A percentile compares a stretch with the other conserved stretches of the same genome.
phyloP scores from a whole-genome alignment of 2,113 vertebrate genomes.

The Falcunculus frontatus region DNA sequence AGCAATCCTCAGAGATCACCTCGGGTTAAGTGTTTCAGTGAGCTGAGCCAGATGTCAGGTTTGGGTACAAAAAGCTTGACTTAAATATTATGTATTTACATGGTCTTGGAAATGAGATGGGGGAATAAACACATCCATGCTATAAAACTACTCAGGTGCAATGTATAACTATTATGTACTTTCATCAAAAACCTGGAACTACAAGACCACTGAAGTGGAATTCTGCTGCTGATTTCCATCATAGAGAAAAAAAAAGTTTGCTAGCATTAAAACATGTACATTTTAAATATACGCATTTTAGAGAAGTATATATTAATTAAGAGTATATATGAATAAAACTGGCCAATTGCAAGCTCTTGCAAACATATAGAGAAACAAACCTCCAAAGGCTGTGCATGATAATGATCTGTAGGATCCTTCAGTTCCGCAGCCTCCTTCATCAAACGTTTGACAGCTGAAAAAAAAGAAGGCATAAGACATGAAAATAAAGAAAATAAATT shows the following conservation, averaged over 20 bases:
- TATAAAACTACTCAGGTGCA: not conserved
- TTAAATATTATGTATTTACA: not conserved
- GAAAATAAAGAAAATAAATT: not conserved
- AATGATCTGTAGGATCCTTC: constrained; percentile 95
- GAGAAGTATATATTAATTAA: not conserved
- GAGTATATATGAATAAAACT: not conserved
- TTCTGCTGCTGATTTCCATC: not conserved
- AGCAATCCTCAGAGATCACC: not conserved
- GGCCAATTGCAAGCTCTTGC: not conserved
- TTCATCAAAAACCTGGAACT: not conserved
- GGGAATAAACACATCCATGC: not conserved
- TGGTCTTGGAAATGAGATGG: not conserved
- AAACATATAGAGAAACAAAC: constrained; percentile 70
- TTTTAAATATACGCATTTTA: not conserved
- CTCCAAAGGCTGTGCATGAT: constrained; percentile 97
- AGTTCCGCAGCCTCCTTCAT: constrained; percentile 98
- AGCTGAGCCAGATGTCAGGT: not conserved
- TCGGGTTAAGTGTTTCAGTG: not conserved
- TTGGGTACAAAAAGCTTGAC: not conserved
- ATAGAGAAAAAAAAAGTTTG: not conserved
- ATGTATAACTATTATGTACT: not conserved
- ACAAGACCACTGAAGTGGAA: not conserved
- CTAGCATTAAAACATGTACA: not conserved
- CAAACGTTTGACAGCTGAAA: constrained; percentile 93
- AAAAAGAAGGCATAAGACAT: constrained; percentile 17